These are phyloP conservation scores for Megalonaias nervosa DNA, from an alignment of 1,140 invertebrate genomes.

Conservation along the genomic window DNA sequence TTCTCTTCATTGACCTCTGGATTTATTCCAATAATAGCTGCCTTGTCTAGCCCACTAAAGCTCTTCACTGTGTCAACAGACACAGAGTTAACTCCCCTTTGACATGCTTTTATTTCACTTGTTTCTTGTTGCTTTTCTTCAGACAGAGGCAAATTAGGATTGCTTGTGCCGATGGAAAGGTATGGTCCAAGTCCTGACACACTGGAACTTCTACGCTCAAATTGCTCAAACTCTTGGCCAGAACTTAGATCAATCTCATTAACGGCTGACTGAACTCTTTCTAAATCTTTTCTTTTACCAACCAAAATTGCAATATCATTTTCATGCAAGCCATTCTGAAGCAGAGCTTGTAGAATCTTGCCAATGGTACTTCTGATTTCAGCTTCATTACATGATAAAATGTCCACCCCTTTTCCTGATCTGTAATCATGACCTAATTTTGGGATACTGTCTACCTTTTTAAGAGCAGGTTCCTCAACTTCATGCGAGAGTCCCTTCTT, in stretches of 20 bases:
- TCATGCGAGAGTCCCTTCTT: constrained; percentile 17
- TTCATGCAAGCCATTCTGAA: constrained; percentile 41
- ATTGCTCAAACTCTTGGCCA: too few relatives aligned
- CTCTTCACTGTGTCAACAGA: constrained; percentile 54
- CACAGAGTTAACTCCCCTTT: constrained; percentile 2
- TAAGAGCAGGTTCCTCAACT: constrained; percentile 11
- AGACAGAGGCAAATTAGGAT: too few relatives aligned
- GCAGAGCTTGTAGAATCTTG: constrained; percentile 39
- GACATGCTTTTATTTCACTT: constrained; percentile 17
- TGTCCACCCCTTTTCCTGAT: constrained; percentile 51
- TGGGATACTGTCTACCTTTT: constrained; percentile 36
- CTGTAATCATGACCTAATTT: constrained; percentile 52
- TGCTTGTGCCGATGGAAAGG: too few relatives aligned
- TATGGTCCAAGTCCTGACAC: too few relatives aligned
- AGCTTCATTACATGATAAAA: constrained; percentile 49
- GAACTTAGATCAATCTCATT: too few relatives aligned
- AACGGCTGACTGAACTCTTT: constrained; percentile 26
- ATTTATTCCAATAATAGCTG: constrained; percentile 57
- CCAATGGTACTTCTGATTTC: constrained; percentile 43
- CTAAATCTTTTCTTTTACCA: constrained; percentile 46
- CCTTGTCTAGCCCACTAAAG: constrained; percentile 59
- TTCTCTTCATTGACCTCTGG: constrained; percentile 55
- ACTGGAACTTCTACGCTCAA: too few relatives aligned
- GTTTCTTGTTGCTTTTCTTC: constrained; percentile 22
- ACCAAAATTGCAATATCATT: constrained; percentile 58